Conservation (phyloP, 1,140 invertebrate genomes). For the Tenebrio molitor region DNA sequence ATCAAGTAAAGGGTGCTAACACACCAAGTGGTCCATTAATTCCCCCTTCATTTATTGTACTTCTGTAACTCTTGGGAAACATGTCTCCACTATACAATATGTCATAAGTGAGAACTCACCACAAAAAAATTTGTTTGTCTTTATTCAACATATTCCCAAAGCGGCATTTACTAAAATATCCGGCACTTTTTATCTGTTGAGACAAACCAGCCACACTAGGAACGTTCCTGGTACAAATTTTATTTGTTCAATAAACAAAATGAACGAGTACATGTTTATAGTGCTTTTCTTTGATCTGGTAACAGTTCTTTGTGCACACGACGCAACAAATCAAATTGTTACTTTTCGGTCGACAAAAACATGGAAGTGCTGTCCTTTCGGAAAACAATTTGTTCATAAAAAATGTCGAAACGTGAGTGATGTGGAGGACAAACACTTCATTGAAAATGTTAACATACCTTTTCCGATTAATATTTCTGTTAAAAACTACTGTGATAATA, state of each 20-base stretch:
- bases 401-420: constrained; percentile 3
- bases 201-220: too few relatives aligned
- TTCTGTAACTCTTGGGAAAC: too few relatives aligned
- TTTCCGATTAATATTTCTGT: background rate
- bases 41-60: too few relatives aligned
- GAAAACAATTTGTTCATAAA: constrained; percentile 30
- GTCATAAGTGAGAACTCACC: too few relatives aligned
- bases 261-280: background rate
- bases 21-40: too few relatives aligned
- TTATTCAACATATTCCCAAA: too few relatives aligned
- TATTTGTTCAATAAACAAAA: background rate
- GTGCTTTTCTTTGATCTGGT: background rate
- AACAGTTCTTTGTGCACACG: background rate
- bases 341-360: background rate
- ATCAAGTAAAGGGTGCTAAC: too few relatives aligned
- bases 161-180: too few relatives aligned
- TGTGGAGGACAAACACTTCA: background rate
- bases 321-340: background rate
- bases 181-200: too few relatives aligned
- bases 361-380: constrained; percentile 35
- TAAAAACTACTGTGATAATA: constrained; percentile 1
- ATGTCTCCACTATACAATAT: too few relatives aligned
- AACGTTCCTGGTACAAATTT: background rate
- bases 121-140: too few relatives aligned
- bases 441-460: background rate